phyloP scores from a whole-genome alignment of 2,113 vertebrate species.

The Psilopogon haemacephalus region DNA sequence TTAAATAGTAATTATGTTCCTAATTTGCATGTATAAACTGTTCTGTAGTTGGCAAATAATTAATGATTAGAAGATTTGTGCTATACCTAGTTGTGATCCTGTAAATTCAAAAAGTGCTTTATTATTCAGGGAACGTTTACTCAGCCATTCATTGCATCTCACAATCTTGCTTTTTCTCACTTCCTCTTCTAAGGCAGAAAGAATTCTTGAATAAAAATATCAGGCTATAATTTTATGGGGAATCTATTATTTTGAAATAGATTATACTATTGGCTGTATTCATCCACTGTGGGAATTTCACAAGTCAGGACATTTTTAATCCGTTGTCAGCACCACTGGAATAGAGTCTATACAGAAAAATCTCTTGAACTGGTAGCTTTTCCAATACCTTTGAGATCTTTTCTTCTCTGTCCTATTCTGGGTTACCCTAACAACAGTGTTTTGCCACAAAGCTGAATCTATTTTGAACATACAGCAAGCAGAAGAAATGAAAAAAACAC shows the following conservation, averaged over 20 bases:
- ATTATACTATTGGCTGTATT: background rate
- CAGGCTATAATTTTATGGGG: background rate
- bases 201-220: background rate
- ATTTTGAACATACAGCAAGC: background rate
- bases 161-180: background rate
- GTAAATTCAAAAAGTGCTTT: background rate
- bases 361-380: background rate
- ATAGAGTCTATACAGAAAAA: background rate
- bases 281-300: background rate
- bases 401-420: background rate
- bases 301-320: background rate
- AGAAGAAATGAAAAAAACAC: background rate
- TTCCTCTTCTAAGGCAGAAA: background rate
- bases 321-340: background rate
- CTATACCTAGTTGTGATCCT: background rate
- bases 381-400: background rate
- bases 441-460: background rate
- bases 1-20: background rate
- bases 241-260: background rate
- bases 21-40: background rate
- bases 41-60: background rate
- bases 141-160: background rate
- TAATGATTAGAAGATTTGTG: background rate
- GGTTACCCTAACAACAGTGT: background rate
- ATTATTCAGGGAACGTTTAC: background rate